Conservation (phyloP, 2,888 invertebrate genomes). For the Coecobrya sp. region DNA sequence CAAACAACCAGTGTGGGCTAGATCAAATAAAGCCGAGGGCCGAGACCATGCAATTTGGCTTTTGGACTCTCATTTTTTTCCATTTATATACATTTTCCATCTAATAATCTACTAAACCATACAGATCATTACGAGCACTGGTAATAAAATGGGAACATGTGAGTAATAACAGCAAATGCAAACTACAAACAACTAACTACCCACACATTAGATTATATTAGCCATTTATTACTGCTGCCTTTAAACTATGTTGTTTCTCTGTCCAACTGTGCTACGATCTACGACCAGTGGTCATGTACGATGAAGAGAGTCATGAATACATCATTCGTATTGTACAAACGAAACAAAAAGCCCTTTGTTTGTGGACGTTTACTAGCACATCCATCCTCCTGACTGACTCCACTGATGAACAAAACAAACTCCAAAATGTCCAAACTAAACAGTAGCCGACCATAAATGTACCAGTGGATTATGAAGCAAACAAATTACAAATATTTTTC, state of each 20-base stretch:
- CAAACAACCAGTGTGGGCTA: constrained; percentile 70
- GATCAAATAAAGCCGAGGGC: constrained; percentile 50
- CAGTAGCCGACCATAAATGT: constrained; percentile 50
- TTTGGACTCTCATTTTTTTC: constrained; percentile 21
- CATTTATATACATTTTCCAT: constrained; percentile 22
- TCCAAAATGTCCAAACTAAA: constrained; percentile 39
- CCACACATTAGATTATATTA: constrained; percentile 46
- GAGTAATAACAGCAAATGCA: constrained; percentile 20
- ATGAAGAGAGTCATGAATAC: constrained; percentile 1
- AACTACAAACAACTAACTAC: constrained; percentile 25
- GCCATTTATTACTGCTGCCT: constrained; percentile 24
- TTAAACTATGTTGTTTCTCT: constrained; percentile 28
- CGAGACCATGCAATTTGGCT: constrained; percentile 9
- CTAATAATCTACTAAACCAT: neutral
- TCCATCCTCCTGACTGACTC: neutral
- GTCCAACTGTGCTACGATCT: constrained; percentile 5
- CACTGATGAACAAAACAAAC: constrained; percentile 36
- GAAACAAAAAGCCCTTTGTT: constrained; percentile 57
- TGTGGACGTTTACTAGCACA: neutral
- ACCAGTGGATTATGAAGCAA: constrained; percentile 11
- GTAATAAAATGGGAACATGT: neutral
- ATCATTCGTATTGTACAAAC: neutral
- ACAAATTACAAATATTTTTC: neutral
- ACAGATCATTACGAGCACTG: constrained; percentile 46
- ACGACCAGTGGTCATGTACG: constrained; percentile 50